Conservation (phyloP, 2,797 vertebrate genomes). For the Mormyrus proboscirostris region DNA sequence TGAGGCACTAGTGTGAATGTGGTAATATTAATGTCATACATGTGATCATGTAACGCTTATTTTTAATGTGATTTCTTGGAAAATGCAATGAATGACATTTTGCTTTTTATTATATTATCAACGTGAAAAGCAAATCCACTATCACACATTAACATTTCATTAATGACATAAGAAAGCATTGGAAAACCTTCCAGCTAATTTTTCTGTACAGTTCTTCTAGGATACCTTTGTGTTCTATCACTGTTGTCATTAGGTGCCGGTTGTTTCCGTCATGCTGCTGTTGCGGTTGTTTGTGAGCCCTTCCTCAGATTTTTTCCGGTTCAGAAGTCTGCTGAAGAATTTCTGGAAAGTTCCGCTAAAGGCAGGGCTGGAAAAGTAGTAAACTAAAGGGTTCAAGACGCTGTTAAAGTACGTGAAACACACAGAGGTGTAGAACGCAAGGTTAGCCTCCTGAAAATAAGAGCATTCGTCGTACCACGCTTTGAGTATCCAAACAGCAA, state of each 20-base stretch:
- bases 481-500: constrained; percentile 63
- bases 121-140: background rate
- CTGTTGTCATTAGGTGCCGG: background rate
- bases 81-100: background rate
- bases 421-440: constrained; percentile 64
- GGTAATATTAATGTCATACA: background rate
- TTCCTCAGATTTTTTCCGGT: constrained; percentile 27
- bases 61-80: background rate
- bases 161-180: background rate
- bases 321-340: constrained; percentile 47
- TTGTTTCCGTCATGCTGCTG: background rate
- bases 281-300: background rate
- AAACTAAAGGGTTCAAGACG: constrained; percentile 67
- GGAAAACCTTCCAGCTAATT: background rate
- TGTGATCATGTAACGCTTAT: background rate
- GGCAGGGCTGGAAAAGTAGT: constrained; percentile 67
- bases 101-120: background rate
- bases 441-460: constrained; percentile 54
- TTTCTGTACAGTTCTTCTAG: background rate
- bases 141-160: background rate
- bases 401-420: constrained; percentile 74
- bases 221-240: background rate
- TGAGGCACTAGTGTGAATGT: background rate
- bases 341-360: constrained; percentile 56
- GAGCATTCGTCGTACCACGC: constrained; percentile 56